Evolutionary conservation across 1,140 invertebrate genomes (phyloP), one percentile per base, ranked within the genome.

Genomic region (Latrodectus geometricus): DNA sequence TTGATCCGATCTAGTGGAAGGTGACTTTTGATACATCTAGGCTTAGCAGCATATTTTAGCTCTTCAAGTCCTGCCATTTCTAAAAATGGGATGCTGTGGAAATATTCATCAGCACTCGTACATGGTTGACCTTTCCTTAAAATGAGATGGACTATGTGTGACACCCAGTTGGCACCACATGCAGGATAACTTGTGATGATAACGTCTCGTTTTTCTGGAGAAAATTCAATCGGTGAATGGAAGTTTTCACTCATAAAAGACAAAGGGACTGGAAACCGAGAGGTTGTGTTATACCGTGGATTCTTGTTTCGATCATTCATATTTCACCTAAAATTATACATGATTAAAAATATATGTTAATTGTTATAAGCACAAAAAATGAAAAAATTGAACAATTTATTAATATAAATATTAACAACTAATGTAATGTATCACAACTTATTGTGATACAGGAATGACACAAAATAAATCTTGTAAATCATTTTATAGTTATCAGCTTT

Each of bases 111-210:
- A 8, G 9, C 12, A 5, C 50, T 75, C 7, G 9, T 17, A 14
- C 11, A 72, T 15, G 73, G 87, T 12, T 85, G 23, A 0, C 87
- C 87, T 23, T 74, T 79, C 15, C n/a, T 23, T 20, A 77, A 54
- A 17, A 88, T 84, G 17, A 83, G 78, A 7, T 48, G 20, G 4
- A 80, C 23, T 17, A 91, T 91, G 48, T 91, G 90, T 66, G 90
- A 89, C 15, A 91, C 86, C 90, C 90, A 91, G 8, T 90, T 91
- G 17, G 90, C 90, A 14, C 89, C 88, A 49, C 78, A 88, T 81
- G 89, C 88, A 21, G 88, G 88, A 56, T 78, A 89, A 2, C 88
- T 84, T 8, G 49, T 72, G 8, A 89, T 70, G 21, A 89, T 69
- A 12, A 88, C 48, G 61, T 89, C 88, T n/a, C 65, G 61, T 73